Percentiles rank a stretch among this genome's conserved stretches.
These are phyloP conservation scores for Zosterops japonicus DNA, from an alignment of 2,113 vertebrate species.

Conservation along the genomic window DNA sequence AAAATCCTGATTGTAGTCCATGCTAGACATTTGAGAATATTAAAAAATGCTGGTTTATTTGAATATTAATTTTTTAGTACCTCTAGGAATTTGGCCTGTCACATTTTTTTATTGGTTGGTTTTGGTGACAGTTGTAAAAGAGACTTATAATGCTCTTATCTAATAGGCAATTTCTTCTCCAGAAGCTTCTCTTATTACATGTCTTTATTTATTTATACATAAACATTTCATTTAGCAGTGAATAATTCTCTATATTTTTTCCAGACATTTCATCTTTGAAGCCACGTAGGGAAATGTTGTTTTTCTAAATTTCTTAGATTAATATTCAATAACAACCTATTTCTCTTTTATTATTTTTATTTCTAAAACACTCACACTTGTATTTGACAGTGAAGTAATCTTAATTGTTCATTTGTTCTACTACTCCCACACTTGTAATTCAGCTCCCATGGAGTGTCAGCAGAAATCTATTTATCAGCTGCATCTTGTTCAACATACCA, in stretches of 20 bases:
- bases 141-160: neutral
- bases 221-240: neutral
- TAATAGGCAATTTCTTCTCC: neutral
- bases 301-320: neutral
- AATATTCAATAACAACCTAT: neutral
- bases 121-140: neutral
- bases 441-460: neutral
- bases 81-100: neutral
- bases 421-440: neutral
- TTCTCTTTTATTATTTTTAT: neutral
- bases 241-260: neutral
- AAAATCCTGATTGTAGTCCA: neutral
- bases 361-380: neutral
- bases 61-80: neutral
- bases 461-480: constrained; percentile 13
- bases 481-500: neutral
- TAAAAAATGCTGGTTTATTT: neutral
- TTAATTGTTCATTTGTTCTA: constrained; percentile 18
- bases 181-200: neutral
- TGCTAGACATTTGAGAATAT: neutral
- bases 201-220: neutral
- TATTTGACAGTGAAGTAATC: neutral
- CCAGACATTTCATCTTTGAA: neutral
- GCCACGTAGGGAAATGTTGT: neutral
- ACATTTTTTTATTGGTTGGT: neutral